Evolutionary conservation across 2,797 vertebrate species (phyloP), one percentile per base, ranked within the genome.

Genomic region (Acrossocheilus wenchowensis): DNA sequence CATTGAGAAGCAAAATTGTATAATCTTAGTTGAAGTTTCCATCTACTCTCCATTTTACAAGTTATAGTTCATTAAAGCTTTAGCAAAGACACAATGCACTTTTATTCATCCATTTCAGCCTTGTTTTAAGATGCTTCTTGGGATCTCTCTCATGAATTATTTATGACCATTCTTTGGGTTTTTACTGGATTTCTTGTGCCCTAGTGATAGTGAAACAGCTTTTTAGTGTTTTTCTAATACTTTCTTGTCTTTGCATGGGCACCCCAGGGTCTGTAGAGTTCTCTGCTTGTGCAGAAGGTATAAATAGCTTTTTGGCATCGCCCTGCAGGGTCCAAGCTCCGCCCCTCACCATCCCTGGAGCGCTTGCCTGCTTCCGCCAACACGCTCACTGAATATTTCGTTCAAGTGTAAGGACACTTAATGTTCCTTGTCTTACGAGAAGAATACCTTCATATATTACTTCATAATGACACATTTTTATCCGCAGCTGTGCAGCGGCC

Each of bases 291-390:
- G 45, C n/a, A 50, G 79, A 77, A 19, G 73, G 50, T 88, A 88
- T 87, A 90, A 87, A 88, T 90, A 89, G 82, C 43, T 84, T n/a
- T 62, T 26, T 72, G 77, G 68, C 77, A 83, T 87, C 57, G 45
- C 60, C 66, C 52, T 86, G 71, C 15, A 21, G 19, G 75, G 68
- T 34, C 64, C 39, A 45, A 26, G 15, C 75, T 64, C n/a, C 43
- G 39, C 82, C 79, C 50, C 78, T 72, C 43, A 57, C 30, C 57
- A 83, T 36, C 77, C 78, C 69, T 60, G 39, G 41, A 86, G 43
- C 19, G 2, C 69, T 17, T 57, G n/a, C n/a, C 34, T 66, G 34
- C 43, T 72, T 81, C 60, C 54, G 6, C n/a, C 15, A 26, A 21
- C 30, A 54, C 52, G n/a, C 77, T 86, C 17, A 14, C 73, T 85